These are phyloP conservation scores for Hypomecis atomaria DNA, from an alignment of 2,888 invertebrate species.

Conservation along the genomic window DNA sequence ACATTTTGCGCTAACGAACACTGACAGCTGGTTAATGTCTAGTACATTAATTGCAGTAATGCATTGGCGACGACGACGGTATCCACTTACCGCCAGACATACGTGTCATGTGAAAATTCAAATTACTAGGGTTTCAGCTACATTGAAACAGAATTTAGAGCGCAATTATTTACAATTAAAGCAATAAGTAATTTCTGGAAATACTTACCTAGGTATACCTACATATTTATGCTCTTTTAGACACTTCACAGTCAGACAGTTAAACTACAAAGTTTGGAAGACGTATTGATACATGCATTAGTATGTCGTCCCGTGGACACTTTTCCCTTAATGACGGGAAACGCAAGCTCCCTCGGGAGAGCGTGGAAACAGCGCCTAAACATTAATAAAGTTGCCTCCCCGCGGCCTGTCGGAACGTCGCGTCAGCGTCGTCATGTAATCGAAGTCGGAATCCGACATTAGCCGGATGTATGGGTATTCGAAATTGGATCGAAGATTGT, in stretches of 20 bases:
- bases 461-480: conserved; percentile 77
- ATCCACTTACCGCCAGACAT: conserved; percentile 15
- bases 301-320: not conserved
- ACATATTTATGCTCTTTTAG: too few relatives aligned
- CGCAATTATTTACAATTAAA: too few relatives aligned
- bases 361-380: conserved; percentile 10
- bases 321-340: not conserved
- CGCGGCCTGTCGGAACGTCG: conserved; percentile 34
- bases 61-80: conserved; percentile 10
- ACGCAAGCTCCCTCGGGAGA: not conserved
- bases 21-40: conserved; percentile 21
- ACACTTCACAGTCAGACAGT: too few relatives aligned
- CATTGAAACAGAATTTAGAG: not conserved
- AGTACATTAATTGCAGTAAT: conserved; percentile 18
- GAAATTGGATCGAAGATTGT: conserved; percentile 82
- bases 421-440: conserved; percentile 62
- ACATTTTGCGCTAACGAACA: conserved; percentile 21
- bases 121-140: conserved; percentile 13
- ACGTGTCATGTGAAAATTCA: conserved; percentile 7
- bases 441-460: conserved; percentile 71
- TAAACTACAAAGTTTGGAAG: too few relatives aligned
- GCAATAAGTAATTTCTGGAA: not conserved
- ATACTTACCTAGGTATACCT: not conserved
- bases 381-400: conserved; percentile 22
- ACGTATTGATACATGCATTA: not conserved